Evolutionary conservation across 2,113 vertebrate genomes (phyloP).

Genomic region (Peromyscus maniculatus): DNA sequence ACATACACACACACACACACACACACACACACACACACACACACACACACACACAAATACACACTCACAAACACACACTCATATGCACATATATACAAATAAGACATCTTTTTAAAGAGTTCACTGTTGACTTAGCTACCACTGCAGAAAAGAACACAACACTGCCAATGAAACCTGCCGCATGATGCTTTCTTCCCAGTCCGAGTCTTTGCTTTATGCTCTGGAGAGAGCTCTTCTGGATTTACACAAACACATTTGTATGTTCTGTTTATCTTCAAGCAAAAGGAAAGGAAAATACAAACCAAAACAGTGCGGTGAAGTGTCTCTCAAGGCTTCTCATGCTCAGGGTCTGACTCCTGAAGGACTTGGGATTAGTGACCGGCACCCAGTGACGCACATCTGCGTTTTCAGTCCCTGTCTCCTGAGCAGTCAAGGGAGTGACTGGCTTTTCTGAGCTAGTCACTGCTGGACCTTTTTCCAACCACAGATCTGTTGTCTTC

Average conservation of each 20-base stretch:
- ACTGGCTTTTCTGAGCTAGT: neutral
- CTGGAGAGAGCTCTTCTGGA: neutral
- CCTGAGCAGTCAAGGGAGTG: neutral
- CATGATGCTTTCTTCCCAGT: neutral
- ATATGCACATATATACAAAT: neutral
- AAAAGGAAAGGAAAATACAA: neutral
- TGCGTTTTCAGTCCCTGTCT: too few relatives aligned
- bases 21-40: neutral
- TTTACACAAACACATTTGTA: neutral
- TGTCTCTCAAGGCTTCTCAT: neutral
- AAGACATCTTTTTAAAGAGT: neutral
- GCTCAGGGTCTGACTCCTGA: neutral
- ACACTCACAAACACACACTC: neutral
- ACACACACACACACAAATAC: neutral
- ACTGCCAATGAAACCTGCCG: neutral
- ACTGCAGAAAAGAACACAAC: neutral
- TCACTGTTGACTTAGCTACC: neutral
- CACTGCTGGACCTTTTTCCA: neutral
- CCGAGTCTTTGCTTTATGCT: neutral
- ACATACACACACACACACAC: neutral
- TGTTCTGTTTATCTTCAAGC: neutral
- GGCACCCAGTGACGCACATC: accelerated
- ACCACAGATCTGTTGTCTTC: neutral
- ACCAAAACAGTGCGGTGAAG: neutral
- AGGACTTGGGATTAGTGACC: neutral